Conservation (phyloP, 2,113 vertebrate genomes). For the Burhinus oedicnemus region DNA sequence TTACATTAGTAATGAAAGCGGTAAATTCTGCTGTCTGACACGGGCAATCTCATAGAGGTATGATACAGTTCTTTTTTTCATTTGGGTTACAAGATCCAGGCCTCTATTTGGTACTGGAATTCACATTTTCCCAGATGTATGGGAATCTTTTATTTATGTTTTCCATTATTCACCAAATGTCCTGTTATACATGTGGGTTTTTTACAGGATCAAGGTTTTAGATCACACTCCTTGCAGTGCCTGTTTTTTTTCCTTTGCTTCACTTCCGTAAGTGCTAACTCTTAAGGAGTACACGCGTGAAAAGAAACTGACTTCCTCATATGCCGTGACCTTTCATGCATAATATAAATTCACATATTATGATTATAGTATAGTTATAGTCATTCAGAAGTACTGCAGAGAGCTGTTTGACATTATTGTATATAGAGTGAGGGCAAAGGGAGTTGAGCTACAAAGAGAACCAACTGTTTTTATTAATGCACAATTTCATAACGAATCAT, state of each 20-base stretch:
- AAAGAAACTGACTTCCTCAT: slow-evolving; percentile 43
- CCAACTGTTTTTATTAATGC: slow-evolving; percentile 62
- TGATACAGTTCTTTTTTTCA: background rate
- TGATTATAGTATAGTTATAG: background rate
- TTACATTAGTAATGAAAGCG: background rate
- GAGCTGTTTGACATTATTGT: slow-evolving; percentile 43
- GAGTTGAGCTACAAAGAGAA: slow-evolving; percentile 56
- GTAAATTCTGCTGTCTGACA: background rate
- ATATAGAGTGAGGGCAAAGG: slow-evolving; percentile 45
- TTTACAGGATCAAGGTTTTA: background rate
- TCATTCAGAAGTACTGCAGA: slow-evolving; percentile 24
- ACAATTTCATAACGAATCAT: slow-evolving; percentile 55
- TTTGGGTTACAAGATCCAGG: background rate
- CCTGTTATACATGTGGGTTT: background rate
- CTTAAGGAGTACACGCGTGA: background rate
- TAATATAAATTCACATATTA: slow-evolving; percentile 52
- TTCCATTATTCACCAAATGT: background rate
- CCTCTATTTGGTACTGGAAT: background rate
- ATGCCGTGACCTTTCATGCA: slow-evolving; percentile 21
- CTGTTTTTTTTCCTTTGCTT: background rate
- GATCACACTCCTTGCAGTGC: background rate
- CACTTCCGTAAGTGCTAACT: background rate
- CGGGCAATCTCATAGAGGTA: background rate
- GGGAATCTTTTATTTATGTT: background rate
- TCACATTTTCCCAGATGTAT: background rate